These are phyloP conservation scores for Zosterops hypoxanthus DNA, from an alignment of 2,113 vertebrate genomes.

Conservation along the genomic window DNA sequence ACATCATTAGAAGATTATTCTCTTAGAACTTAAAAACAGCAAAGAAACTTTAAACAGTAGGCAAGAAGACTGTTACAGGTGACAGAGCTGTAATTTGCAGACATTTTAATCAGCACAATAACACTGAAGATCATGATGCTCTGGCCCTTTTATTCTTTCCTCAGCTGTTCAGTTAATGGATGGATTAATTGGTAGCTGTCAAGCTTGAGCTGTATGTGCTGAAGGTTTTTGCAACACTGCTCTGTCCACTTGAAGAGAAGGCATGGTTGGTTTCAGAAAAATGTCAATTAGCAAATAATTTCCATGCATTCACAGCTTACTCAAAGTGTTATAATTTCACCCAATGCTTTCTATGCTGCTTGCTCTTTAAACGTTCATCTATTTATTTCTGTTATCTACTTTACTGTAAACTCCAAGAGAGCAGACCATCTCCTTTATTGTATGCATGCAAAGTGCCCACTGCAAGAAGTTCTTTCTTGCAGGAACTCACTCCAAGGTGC, in stretches of 20 bases:
- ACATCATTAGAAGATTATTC: neutral
- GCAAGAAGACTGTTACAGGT: neutral
- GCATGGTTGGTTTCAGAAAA: neutral
- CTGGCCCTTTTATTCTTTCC: neutral
- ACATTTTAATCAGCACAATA: neutral
- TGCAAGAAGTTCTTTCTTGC: neutral
- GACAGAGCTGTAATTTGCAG: neutral
- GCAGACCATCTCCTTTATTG: neutral
- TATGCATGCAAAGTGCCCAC: rapidly evolving
- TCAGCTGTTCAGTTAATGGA: neutral
- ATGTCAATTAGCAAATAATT: neutral
- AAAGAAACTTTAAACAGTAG: neutral
- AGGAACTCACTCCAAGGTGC: neutral
- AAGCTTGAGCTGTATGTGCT: neutral
- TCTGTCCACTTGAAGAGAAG: constrained; percentile 1
- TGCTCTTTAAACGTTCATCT: neutral
- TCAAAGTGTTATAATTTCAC: neutral
- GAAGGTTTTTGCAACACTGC: neutral
- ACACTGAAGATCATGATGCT: neutral
- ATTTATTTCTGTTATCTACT: neutral
- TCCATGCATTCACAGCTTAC: neutral
- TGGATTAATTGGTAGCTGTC: constrained; percentile 21
- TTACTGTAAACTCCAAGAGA: neutral
- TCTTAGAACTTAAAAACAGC: neutral
- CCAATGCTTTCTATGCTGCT: neutral